Evolutionary conservation across 2,797 vertebrate genomes (phyloP), one percentile per base, ranked within the genome.

Genomic region (Xiphophorus birchmanni): DNA sequence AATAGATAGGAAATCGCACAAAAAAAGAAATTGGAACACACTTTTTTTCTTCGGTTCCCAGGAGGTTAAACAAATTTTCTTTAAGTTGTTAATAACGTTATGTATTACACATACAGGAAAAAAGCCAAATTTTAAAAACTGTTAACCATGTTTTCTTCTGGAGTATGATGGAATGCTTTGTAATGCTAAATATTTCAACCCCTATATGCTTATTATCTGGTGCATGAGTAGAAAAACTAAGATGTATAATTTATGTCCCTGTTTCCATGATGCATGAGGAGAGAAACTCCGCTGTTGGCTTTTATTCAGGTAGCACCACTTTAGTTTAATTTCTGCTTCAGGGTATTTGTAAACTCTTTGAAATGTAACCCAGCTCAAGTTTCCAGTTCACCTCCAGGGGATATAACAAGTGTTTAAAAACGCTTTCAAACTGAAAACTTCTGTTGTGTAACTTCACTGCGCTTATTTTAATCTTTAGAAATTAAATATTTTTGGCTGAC

Each of bases 391-490:
- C 77, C 76, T 37, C 65, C 9, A 0, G 37, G 65, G 65, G 37
- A 69, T 42, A 23, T 5, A 42, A 35, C 5, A 35, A 11, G 15
- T 40, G 35, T 23, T 67, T 4, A 40, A 40, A 67, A 40, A 21
- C 5, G 3, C 63, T 40, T 67, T 40, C 63, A 67, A 67, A 67
- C 71, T 73, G 88, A 90, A 89, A 91, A 93, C 81, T 90, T 84
- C 82, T 89, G 37, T 85, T 18, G 72, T 88, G 91, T 88, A 94
- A 94, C 93, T 83, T 82, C 85, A 92, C 86, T 87, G 0, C 48
- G 71, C 75, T 89, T 94, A 93, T 92, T 93, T 92, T 84, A 90
- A 92, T 86, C 89, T 87, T 78, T 56, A 80, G 76, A 50, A 77
- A 85, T 81, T 81, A 84, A 89, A 17, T 80, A 91, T 89, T 90